Base-by-base conservation (phyloP, 2,113 vertebrate genomes). In the Myotis davidii region DNA sequence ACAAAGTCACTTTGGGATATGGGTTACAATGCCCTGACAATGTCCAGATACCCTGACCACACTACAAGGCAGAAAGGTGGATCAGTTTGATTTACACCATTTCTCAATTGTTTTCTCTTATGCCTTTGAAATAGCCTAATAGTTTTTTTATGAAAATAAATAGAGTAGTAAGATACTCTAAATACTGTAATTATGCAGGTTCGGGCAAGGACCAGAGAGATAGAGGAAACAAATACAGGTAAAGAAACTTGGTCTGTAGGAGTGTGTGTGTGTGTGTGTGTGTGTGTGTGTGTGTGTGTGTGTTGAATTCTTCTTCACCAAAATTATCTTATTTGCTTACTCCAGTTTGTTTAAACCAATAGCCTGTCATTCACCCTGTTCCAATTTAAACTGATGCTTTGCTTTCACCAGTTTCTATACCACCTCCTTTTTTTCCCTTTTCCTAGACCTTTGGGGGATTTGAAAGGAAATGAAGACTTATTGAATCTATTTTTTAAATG, bases 31-130 rank as follows among this genome's bases (percentile, higher is more conserved):
- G 93, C 94, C 90, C 97, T 98, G 99, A 99, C 98, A 98, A 97
- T 98, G 98, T 98, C 98, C 99, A 99, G 98, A 99, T 93, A 91
- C 96, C 98, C 97, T 94, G 85, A 91, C 95, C 88, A 6, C 97
- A 97, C 88, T 74, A 20, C 96, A 97, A 94, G 97, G 95, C 94
- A 97, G 97, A 98, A 98, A 97, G 97, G 98, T 98, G 98, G 95
- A 97, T 97, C 93, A 81, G 84, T 97, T 94, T 97, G 97, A 98
- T 98, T 98, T 98, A 97, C 96, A 92, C 96, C 96, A 89, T 97
- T 98, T 98, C 97, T 90, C 96, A 95, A 79, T 69, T 94, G 91
- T 82, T 78, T 98, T 97, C 95, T 97, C 98, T 97, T 98, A 96
- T 84, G 76, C 95, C 98, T 97, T 96, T 97, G 97, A 98, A 98